phyloP scores from a whole-genome alignment of 2,113 vertebrate species.

The Limanda limanda region DNA sequence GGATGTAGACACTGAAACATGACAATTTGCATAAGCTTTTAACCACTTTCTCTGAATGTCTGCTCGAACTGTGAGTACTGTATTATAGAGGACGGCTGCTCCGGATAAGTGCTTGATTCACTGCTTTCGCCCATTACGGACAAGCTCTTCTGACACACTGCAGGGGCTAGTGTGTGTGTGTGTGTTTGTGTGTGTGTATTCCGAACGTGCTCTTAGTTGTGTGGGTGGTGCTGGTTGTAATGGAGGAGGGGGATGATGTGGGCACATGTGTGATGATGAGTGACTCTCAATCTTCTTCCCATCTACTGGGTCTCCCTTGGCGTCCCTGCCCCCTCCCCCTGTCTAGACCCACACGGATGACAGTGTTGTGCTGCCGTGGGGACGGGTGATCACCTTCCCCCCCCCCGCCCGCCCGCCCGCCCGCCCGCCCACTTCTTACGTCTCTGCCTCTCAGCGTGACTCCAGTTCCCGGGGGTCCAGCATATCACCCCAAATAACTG shows the following conservation, averaged over 20 bases:
- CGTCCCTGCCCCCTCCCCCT: neutral
- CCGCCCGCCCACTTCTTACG: constrained; percentile 13
- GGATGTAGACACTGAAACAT: constrained; percentile 42
- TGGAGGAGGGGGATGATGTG: constrained; percentile 49
- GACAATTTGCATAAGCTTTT: constrained; percentile 69
- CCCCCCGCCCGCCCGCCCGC: neutral
- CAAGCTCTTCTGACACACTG: constrained; percentile 63
- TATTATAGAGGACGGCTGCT: constrained; percentile 59
- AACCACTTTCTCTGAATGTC: constrained; percentile 57
- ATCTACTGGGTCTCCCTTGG: constrained; percentile 45
- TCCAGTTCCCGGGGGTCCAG: constrained; percentile 31
- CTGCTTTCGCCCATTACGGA: constrained; percentile 64
- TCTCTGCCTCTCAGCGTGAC: constrained; percentile 52
- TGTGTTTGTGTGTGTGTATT: neutral
- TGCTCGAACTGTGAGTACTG: constrained; percentile 55
- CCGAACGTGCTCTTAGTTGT: constrained; percentile 44
- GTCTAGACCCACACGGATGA: constrained; percentile 13
- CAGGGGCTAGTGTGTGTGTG: constrained; percentile 36
- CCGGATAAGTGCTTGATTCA: constrained; percentile 69
- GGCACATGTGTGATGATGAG: constrained; percentile 52
- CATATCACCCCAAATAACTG: constrained; percentile 15
- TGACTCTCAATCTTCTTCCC: constrained; percentile 50
- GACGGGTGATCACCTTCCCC: constrained; percentile 58
- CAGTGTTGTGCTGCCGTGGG: constrained; percentile 42
- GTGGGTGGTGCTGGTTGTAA: constrained; percentile 64